Evolutionary conservation across 30 jellyfish, hydroid and myxozoan species (phyloP).

Genomic region (Chrysaora quinquecirrha): DNA sequence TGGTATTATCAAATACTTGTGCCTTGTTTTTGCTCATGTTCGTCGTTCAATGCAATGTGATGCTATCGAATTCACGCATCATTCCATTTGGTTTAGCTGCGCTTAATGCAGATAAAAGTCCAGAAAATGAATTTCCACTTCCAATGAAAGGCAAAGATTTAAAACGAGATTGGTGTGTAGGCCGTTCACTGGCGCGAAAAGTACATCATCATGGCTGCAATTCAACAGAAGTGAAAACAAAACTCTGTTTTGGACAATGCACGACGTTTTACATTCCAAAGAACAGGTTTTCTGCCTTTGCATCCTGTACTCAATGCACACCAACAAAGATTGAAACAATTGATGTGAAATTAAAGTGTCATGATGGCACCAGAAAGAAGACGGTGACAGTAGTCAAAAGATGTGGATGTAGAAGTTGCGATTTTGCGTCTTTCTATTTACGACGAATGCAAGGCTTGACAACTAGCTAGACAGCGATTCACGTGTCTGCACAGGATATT

Average conservation of each 20-base stretch:
- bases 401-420: slow-evolving; percentile 78
- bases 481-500: background rate
- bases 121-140: slow-evolving; percentile 2
- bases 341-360: slow-evolving; percentile 66
- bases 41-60: background rate
- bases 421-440: slow-evolving; percentile 35
- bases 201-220: slow-evolving; percentile 78
- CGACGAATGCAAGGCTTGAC: slow-evolving; percentile 15
- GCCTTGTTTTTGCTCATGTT: background rate
- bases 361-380: slow-evolving; percentile 67
- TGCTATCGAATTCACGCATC: background rate
- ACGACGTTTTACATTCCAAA: slow-evolving; percentile 74
- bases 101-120: slow-evolving; percentile 8
- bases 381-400: slow-evolving; percentile 60
- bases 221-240: slow-evolving; percentile 64
- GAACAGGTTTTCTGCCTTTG: slow-evolving; percentile 37
- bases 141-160: slow-evolving; percentile 73
- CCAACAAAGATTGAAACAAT: slow-evolving; percentile 55
- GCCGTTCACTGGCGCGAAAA: slow-evolving; percentile 63
- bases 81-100: slow-evolving; percentile 40
- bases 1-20: background rate
- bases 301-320: slow-evolving; percentile 75
- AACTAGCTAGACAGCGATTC: slow-evolving; percentile 1
- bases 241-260: slow-evolving; percentile 85
- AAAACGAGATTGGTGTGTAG: slow-evolving; percentile 81